Conservation (phyloP, 2,113 vertebrate species). For the Fulica atra region DNA sequence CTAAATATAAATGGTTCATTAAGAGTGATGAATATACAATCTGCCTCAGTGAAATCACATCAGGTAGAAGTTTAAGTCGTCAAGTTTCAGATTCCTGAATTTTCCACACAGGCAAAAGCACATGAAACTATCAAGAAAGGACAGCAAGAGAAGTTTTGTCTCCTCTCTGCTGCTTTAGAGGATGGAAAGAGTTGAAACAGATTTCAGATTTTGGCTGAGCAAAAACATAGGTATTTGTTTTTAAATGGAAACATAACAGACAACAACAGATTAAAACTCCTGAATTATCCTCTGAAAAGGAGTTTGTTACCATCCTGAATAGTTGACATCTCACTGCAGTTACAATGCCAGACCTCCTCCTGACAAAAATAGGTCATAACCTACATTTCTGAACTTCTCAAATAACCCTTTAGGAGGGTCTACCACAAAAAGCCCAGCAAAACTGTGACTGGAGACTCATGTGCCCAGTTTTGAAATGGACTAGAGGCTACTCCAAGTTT, state of each 20-base stretch:
- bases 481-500: not conserved
- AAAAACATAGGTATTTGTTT: not conserved
- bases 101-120: not conserved
- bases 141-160: not conserved
- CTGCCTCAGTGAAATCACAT: conserved; percentile 36
- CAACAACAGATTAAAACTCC: not conserved
- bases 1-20: conserved; percentile 56
- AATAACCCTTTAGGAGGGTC: not conserved
- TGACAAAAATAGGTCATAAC: not conserved
- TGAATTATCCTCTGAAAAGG: not conserved
- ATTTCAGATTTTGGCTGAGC: not conserved
- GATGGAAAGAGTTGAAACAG: not conserved
- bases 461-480: not conserved
- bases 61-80: conserved; percentile 26
- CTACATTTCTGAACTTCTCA: not conserved
- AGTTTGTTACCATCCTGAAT: not conserved
- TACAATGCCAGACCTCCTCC: not conserved
- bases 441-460: not conserved
- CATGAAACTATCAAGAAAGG: not conserved
- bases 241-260: not conserved
- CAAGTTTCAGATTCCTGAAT: conserved; percentile 13
- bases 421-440: not conserved
- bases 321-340: not conserved
- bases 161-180: not conserved
- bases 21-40: conserved; percentile 39